These are phyloP conservation scores for Gryllus bimaculatus DNA, from an alignment of 1,140 invertebrate species.

Conservation along the genomic window DNA sequence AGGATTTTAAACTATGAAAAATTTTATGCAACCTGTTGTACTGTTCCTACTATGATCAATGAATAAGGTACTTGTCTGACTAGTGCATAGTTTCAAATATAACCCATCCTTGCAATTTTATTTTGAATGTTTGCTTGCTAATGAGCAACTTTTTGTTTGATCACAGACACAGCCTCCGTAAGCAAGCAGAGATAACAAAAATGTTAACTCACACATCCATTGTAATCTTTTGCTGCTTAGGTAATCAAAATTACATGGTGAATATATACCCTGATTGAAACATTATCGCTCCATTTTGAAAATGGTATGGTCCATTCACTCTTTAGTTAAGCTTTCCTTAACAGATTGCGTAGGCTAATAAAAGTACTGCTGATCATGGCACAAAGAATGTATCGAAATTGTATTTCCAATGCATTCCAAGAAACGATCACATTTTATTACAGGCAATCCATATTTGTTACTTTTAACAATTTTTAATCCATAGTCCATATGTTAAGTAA, in stretches of 20 bases:
- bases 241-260: background rate
- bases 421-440: no score
- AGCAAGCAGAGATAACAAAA: constrained; percentile 2
- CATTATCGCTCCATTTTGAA: background rate
- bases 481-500: no score
- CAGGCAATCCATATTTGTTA: no score
- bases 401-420: no score
- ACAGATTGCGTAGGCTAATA: no score
- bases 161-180: background rate
- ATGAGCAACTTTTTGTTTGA: background rate
- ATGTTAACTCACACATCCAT: background rate
- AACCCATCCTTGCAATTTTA: background rate
- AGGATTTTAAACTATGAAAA: background rate
- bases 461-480: no score
- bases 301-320: background rate
- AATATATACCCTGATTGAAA: background rate
- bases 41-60: background rate
- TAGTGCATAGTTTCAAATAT: background rate
- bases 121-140: background rate
- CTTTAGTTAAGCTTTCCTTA: no score
- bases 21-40: background rate
- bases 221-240: background rate
- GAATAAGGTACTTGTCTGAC: background rate
- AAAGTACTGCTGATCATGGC: no score
- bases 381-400: no score